Conservation (phyloP, 2,888 invertebrate species). For the Nysson spinosus region DNA sequence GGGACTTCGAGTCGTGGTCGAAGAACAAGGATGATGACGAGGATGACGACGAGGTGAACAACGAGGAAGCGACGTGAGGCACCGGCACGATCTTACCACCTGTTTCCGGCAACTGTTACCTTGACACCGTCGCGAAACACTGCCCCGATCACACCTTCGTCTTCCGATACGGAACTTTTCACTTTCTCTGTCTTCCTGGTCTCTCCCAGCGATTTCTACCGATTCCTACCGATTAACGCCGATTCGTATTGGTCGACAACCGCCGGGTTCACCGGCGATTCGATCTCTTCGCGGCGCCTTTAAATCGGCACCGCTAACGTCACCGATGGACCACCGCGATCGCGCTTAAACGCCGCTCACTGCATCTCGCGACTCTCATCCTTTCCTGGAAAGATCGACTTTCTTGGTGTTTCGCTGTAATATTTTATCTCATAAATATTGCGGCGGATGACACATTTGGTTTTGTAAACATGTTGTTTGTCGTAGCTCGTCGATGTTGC, state of each 20-base stretch:
- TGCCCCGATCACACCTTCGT: slow-evolving; percentile 3
- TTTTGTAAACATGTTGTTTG: too few species aligned
- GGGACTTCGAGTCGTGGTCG: background rate
- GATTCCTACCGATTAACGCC: slow-evolving; percentile 33
- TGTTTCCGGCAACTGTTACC: slow-evolving; percentile 47
- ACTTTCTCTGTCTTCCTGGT: background rate
- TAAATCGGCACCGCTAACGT: background rate
- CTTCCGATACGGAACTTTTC: background rate
- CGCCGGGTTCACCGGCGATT: background rate
- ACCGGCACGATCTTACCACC: slow-evolving; percentile 13
- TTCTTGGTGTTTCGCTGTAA: too few species aligned
- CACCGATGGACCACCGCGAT: background rate
- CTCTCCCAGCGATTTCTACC: slow-evolving; percentile 12
- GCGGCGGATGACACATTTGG: too few species aligned
- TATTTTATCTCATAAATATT: too few species aligned
- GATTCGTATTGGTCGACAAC: slow-evolving; percentile 17
- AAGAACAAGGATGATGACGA: background rate
- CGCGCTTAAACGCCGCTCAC: too few species aligned
- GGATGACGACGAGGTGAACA: slow-evolving; percentile 41
- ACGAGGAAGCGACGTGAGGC: slow-evolving; percentile 49
- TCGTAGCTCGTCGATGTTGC: too few species aligned
- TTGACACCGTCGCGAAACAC: slow-evolving; percentile 46
- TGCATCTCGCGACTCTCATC: too few species aligned
- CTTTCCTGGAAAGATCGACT: too few species aligned
- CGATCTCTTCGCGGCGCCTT: background rate